Percentiles rank a stretch among this genome's conserved stretches.
These are phyloP conservation scores for Philereme vetulata DNA, from an alignment of 2,888 invertebrate genomes.

Conservation along the genomic window DNA sequence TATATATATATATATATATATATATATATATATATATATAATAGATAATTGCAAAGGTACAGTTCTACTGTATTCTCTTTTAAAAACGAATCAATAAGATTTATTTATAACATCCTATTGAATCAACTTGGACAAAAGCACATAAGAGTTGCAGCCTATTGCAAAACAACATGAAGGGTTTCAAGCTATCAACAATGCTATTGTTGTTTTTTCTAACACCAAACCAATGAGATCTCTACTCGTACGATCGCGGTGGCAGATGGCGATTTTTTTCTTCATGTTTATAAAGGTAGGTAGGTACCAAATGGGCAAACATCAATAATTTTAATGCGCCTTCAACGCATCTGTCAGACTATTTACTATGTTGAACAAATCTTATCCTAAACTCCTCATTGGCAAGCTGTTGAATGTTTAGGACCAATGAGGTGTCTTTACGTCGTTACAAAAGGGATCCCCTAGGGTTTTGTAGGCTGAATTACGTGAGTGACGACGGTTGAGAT, in stretches of 20 bases:
- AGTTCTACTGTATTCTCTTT: too few relatives aligned
- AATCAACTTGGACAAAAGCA: too few relatives aligned
- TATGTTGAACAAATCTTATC: neutral
- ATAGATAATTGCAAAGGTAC: too few relatives aligned
- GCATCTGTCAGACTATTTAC: neutral
- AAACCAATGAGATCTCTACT: neutral
- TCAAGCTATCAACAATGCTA: neutral
- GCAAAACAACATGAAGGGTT: too few relatives aligned
- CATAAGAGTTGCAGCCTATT: too few relatives aligned
- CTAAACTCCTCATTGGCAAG: slow-evolving; percentile 59
- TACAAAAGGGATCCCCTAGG: slow-evolving; percentile 60
- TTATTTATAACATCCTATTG: too few relatives aligned
- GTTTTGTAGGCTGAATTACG: slow-evolving; percentile 35
- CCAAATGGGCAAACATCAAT: neutral
- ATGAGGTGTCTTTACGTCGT: slow-evolving; percentile 49
- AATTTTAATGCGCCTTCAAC: neutral
- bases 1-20: too few relatives aligned
- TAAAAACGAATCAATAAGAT: too few relatives aligned
- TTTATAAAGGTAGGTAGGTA: neutral
- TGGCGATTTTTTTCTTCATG: neutral
- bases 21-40: too few relatives aligned
- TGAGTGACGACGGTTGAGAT: slow-evolving; percentile 21
- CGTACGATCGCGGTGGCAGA: neutral
- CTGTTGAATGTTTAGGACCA: slow-evolving; percentile 52
- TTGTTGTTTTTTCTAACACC: neutral